Conservation (phyloP, 2,113 vertebrate genomes). For the Arenaria interpres region DNA sequence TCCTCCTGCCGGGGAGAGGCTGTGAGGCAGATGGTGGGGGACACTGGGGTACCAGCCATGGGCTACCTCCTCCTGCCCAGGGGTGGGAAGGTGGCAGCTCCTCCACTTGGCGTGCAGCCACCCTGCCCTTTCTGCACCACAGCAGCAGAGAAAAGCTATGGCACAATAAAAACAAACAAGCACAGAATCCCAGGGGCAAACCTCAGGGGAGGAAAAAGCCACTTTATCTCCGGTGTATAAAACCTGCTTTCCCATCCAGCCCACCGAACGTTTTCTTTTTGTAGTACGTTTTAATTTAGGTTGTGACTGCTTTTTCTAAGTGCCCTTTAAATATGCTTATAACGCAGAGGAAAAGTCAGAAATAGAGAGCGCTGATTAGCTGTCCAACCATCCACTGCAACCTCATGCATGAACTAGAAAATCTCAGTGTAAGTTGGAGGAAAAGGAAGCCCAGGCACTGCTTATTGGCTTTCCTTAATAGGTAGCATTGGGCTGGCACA, state of each 20-base stretch:
- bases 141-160: background rate
- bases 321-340: conserved; percentile 16
- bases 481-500: background rate
- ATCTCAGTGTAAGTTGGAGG: background rate
- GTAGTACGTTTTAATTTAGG: background rate
- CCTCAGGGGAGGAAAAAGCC: background rate
- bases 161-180: background rate
- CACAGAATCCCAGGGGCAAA: background rate
- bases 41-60: fast-evolving
- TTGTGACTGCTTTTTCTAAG: background rate
- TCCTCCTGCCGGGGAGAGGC: background rate
- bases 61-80: background rate
- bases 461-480: background rate
- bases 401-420: background rate
- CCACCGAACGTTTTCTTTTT: background rate
- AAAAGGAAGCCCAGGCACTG: background rate
- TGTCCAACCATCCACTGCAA: conserved; percentile 3
- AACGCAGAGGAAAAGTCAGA: conserved; percentile 15
- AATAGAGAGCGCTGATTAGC: background rate
- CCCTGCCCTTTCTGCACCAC: background rate
- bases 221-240: fast-evolving
- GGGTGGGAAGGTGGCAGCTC: background rate
- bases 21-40: background rate
- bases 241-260: background rate
- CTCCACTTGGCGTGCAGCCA: fast-evolving